Conservation (phyloP, 2,888 invertebrate genomes). For the Luperina nickerlii region DNA sequence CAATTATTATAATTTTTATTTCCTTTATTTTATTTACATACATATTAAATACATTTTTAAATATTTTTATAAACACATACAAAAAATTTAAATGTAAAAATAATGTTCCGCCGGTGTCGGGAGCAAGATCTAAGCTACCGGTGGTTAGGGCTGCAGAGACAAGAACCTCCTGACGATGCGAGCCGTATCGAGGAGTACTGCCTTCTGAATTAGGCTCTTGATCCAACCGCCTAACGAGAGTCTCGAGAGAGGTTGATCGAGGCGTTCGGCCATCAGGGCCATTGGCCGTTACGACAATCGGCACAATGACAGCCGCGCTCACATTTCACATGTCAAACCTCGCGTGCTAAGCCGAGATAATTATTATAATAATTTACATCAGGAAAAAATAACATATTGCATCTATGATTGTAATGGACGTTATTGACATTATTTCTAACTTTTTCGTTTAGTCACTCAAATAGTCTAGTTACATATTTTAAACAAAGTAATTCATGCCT, state of each 20-base stretch:
- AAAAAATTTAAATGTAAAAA: too few species aligned
- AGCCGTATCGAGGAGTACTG: too few species aligned
- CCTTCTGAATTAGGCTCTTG: too few species aligned
- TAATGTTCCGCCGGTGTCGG: too few species aligned
- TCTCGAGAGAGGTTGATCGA: background rate
- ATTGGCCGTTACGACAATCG: background rate
- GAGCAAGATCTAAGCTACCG: background rate
- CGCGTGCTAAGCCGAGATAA: background rate
- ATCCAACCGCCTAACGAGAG: background rate
- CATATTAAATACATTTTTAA: background rate
- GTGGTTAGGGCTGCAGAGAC: background rate
- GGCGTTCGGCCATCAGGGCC: background rate
- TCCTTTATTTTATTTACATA: background rate
- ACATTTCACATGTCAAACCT: background rate
- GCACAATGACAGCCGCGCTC: background rate
- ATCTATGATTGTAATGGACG: background rate
- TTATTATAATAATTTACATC: background rate
- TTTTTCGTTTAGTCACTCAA: background rate
- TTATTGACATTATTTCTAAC: background rate
- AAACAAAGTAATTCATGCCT: conserved; percentile 24
- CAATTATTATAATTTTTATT: conserved; percentile 2
- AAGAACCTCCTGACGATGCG: too few species aligned
- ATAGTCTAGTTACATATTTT: background rate
- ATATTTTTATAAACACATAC: too few species aligned
- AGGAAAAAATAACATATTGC: too few species aligned